Percentiles rank a stretch among this genome's conserved stretches.
Conservation (phyloP, 1,140 invertebrate species). For the Chymomyza costata region DNA sequence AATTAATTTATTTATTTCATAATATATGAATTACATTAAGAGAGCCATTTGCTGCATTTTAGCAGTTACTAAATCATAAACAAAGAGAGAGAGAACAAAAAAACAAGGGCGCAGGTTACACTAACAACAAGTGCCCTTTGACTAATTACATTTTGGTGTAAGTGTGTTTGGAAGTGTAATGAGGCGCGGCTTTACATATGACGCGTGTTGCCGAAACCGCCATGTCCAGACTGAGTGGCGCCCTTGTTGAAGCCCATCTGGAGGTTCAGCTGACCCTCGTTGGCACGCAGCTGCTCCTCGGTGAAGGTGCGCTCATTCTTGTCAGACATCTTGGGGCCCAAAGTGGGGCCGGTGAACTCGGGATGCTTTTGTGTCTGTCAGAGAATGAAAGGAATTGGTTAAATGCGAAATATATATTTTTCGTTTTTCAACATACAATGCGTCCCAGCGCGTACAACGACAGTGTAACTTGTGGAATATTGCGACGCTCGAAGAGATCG, state of each 20-base stretch:
- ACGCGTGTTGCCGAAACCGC: slow-evolving; percentile 95
- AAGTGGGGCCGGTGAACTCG: slow-evolving; percentile 90
- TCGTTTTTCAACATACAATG: slow-evolving; percentile 82
- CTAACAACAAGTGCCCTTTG: too few species aligned
- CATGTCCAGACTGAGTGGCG: slow-evolving; percentile 89
- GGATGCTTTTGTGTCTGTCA: slow-evolving; percentile 92
- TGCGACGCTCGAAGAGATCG: slow-evolving; percentile 96
- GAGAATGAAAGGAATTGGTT: neutral
- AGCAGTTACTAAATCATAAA: slow-evolving; percentile 37
- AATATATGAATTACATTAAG: slow-evolving; percentile 72
- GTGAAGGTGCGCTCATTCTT: slow-evolving; percentile 95
- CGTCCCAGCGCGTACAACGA: slow-evolving; percentile 92
- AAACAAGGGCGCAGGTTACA: slow-evolving; percentile 30
- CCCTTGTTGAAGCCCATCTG: slow-evolving; percentile 99
- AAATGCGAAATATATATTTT: slow-evolving; percentile 2
- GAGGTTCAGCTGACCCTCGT: slow-evolving; percentile 92
- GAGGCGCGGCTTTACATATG: slow-evolving; percentile 84
- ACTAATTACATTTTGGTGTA: slow-evolving; percentile 56
- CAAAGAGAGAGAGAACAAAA: slow-evolving; percentile 48
- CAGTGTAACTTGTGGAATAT: slow-evolving; percentile 96
- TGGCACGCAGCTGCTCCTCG: slow-evolving; percentile 94
- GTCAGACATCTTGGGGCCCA: slow-evolving; percentile 96
- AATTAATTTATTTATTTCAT: slow-evolving; percentile 72
- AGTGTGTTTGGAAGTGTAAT: slow-evolving; percentile 8
- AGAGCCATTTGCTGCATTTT: slow-evolving; percentile 21